Evolutionary conservation across 2,113 vertebrate species (phyloP).

Genomic region (Cyanoramphus novaezelandiae): DNA sequence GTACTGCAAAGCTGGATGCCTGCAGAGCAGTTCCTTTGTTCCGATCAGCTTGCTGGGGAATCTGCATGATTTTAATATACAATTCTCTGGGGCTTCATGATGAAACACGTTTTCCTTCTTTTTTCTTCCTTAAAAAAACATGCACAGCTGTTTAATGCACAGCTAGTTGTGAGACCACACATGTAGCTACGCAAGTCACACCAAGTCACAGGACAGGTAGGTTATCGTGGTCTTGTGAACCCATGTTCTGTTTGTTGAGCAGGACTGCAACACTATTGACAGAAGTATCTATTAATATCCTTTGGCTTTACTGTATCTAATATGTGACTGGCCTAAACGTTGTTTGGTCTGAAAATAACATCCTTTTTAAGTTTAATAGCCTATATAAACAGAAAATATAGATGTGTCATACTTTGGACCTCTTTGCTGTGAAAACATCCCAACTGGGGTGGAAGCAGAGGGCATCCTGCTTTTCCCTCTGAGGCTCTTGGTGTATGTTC

Average conservation of each 20-base stretch:
- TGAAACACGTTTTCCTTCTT: neutral
- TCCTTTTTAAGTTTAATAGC: neutral
- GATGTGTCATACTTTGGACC: neutral
- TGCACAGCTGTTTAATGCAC: neutral
- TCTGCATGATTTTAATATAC: neutral
- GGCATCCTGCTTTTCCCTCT: neutral
- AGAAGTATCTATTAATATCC: neutral
- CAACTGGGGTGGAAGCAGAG: neutral
- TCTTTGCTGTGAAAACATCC: neutral
- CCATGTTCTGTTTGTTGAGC: neutral
- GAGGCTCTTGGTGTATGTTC: neutral
- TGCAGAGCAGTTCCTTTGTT: neutral
- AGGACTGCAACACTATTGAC: neutral
- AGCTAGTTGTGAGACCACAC: neutral
- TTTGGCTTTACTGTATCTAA: neutral
- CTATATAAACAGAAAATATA: neutral
- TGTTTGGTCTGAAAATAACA: neutral
- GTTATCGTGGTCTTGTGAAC: neutral
- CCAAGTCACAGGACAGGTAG: neutral
- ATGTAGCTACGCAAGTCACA: neutral
- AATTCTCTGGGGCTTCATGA: neutral
- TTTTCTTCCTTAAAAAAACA: neutral
- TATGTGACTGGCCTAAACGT: neutral
- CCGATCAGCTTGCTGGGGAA: neutral
- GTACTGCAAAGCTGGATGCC: neutral